These are phyloP conservation scores for Cepphus grylle DNA, from an alignment of 2,113 vertebrate genomes.

Conservation along the genomic window DNA sequence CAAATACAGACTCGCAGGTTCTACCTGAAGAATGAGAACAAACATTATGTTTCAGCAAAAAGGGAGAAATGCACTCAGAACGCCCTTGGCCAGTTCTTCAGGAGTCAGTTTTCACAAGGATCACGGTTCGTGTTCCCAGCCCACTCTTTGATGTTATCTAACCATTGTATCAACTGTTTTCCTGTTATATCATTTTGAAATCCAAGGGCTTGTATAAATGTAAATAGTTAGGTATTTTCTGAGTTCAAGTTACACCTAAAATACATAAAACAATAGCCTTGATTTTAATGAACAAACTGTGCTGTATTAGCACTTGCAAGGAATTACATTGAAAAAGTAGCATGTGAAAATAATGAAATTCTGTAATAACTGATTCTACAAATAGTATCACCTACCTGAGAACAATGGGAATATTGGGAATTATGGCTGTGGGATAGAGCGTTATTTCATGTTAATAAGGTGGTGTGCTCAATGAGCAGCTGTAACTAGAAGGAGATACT, in stretches of 20 bases:
- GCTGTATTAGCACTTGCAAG: not conserved
- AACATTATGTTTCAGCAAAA: conserved; percentile 33
- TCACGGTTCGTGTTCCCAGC: conserved; percentile 30
- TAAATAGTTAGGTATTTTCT: not conserved
- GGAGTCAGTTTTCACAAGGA: conserved; percentile 63
- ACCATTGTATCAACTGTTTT: conserved; percentile 39
- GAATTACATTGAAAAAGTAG: not conserved
- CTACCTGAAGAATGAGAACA: conserved; percentile 11
- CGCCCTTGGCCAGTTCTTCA: conserved; percentile 37
- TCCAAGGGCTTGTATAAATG: conserved; percentile 15
- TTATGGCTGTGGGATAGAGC: not conserved
- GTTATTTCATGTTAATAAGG: not conserved
- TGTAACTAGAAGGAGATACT: not conserved
- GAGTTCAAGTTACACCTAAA: conserved; percentile 17
- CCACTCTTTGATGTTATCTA: conserved; percentile 60
- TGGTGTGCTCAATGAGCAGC: not conserved
- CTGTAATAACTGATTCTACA: not conserved
- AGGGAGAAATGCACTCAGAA: conserved; percentile 40
- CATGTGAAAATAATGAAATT: not conserved
- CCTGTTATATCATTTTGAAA: conserved; percentile 30
- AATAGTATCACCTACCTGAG: not conserved
- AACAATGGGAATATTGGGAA: not conserved
- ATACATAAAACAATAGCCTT: not conserved
- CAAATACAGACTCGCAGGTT: conserved; percentile 45
- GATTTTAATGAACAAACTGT: not conserved